A percentile compares a stretch with the other conserved stretches of the same genome.
phyloP scores from a whole-genome alignment of 2,797 vertebrate genomes.

The Paedocypris micromegethes region DNA sequence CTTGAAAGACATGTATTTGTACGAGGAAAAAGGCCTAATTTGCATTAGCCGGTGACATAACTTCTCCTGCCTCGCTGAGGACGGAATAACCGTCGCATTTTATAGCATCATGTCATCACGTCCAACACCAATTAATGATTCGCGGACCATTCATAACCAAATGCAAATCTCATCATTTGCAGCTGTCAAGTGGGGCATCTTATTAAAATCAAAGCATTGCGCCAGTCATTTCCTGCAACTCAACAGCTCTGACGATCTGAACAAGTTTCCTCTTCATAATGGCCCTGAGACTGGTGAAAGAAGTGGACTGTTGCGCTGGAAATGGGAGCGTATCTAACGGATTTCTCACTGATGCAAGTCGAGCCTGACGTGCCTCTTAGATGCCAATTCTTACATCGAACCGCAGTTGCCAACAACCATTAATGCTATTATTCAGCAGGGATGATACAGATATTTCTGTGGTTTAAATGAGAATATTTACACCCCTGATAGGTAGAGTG shows the following conservation, averaged over 20 bases:
- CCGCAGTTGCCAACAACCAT: background rate
- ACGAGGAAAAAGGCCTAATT: constrained; percentile 26
- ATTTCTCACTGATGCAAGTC: constrained; percentile 2
- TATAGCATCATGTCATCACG: constrained; percentile 20
- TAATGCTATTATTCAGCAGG: constrained; percentile 8
- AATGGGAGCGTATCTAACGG: constrained; percentile 10
- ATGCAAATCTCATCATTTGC: constrained; percentile 38
- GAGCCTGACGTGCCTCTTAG: background rate
- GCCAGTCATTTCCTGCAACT: constrained; percentile 18
- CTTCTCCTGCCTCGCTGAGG: background rate
- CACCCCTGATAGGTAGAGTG: background rate
- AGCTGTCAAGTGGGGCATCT: constrained; percentile 33
- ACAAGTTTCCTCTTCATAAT: constrained; percentile 5
- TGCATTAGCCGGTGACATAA: constrained; percentile 28
- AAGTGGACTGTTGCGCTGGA: constrained; percentile 1
- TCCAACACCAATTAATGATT: constrained; percentile 38
- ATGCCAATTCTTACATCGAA: background rate
- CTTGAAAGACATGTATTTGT: constrained; percentile 28
- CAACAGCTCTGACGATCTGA: constrained; percentile 2
- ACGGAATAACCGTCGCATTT: constrained; percentile 26
- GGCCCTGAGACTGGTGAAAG: background rate
- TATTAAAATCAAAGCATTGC: constrained; percentile 32
- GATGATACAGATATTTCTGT: background rate
- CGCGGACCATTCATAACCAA: constrained; percentile 35
- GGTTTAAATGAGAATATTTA: background rate